phyloP scores from a whole-genome alignment of 2,113 vertebrate species.

The Miniopterus natalensis region DNA sequence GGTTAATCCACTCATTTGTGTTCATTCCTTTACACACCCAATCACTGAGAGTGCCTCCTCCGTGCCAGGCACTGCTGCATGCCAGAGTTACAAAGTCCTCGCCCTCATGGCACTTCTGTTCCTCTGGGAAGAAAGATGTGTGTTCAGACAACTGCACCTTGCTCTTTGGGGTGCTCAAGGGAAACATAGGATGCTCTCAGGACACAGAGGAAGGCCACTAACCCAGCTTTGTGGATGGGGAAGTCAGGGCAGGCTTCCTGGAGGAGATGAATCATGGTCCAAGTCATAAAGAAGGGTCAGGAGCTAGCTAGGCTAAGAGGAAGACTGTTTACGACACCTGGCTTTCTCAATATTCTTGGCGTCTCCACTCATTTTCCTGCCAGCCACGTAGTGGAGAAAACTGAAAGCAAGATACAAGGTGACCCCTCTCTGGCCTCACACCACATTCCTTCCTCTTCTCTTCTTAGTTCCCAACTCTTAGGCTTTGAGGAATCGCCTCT shows the following conservation, averaged over 20 bases:
- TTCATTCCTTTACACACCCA: neutral
- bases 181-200: neutral
- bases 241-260: constrained; percentile 12
- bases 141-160: neutral
- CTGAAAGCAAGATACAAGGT: neutral
- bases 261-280: constrained; percentile 26
- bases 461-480: neutral
- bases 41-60: neutral
- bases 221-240: neutral
- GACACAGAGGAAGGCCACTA: neutral
- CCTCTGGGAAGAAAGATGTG: neutral
- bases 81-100: neutral
- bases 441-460: neutral
- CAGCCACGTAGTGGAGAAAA: neutral
- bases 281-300: neutral
- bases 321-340: neutral
- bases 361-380: neutral
- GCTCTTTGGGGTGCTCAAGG: neutral
- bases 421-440: neutral
- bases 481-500: constrained; percentile 21
- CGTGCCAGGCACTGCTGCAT: neutral
- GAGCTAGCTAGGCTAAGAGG: neutral
- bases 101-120: neutral
- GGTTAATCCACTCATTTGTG: neutral
- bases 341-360: neutral